Evolutionary conservation across 2,888 invertebrate species (phyloP).

Genomic region (Chloroclysta siterata): DNA sequence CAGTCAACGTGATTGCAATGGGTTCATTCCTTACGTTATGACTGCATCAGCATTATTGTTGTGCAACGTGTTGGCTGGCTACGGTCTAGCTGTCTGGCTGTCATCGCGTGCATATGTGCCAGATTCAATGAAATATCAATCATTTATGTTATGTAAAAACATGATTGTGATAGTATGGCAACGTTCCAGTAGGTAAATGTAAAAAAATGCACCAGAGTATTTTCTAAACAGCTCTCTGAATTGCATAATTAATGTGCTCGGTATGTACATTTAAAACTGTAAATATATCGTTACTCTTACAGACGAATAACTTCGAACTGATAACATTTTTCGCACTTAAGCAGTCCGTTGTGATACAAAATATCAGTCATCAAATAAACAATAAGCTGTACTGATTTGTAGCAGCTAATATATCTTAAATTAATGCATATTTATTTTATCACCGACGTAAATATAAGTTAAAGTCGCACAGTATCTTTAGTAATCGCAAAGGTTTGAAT

Average conservation of each 20-base stretch:
- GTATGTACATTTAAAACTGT: constrained; percentile 11
- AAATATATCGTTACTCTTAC: constrained; percentile 24
- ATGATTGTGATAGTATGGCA: constrained; percentile 27
- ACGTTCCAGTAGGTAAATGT: constrained; percentile 28
- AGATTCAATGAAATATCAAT: constrained; percentile 22
- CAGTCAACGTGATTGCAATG: constrained; percentile 18
- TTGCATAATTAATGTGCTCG: constrained; percentile 6
- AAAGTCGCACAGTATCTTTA: not conserved
- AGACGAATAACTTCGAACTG: constrained; percentile 12
- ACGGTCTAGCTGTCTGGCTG: constrained; percentile 27
- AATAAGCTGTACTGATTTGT: not conserved
- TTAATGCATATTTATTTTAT: not conserved
- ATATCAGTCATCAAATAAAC: constrained; percentile 9
- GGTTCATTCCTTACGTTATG: constrained; percentile 15
- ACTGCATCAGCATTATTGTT: constrained; percentile 27
- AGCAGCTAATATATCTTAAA: not conserved
- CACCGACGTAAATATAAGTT: not conserved
- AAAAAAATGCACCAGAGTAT: constrained; percentile 22
- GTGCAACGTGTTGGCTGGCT: constrained; percentile 23
- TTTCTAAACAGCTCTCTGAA: constrained; percentile 18
- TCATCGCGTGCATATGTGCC: constrained; percentile 30
- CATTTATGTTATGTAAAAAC: constrained; percentile 22
- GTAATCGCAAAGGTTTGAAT: constrained; percentile 15
- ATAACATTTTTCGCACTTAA: constrained; percentile 1
- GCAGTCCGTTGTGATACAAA: not conserved